Percentiles rank a stretch among this genome's conserved stretches.
Evolutionary conservation across 92 coral and sea anemone genomes (phyloP).

Genomic region (Phenganax stokvisi): DNA sequence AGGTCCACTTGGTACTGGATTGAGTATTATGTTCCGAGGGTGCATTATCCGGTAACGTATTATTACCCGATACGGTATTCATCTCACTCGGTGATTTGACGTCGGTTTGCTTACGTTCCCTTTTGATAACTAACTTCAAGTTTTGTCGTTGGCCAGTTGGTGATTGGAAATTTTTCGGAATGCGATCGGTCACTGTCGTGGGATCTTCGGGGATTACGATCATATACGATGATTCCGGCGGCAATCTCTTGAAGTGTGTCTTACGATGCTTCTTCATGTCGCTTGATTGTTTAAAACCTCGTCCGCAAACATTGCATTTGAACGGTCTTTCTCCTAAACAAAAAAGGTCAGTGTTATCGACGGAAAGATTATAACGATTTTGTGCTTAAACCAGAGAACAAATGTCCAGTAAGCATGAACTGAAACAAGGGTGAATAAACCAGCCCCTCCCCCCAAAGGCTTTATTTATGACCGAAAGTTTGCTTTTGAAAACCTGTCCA

Average conservation of each 20-base stretch:
- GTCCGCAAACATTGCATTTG: conserved; percentile 81
- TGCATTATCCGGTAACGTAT: neutral
- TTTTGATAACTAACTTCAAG: conserved; percentile 7
- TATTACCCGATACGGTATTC: neutral
- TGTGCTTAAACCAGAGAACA: too few relatives aligned
- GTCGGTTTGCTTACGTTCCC: conserved; percentile 3
- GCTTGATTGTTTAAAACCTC: conserved; percentile 96
- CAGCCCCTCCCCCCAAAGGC: too few relatives aligned
- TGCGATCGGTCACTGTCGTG: neutral
- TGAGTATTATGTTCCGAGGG: neutral
- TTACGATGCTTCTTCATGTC: conserved; percentile 93
- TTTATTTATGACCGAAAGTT: too few relatives aligned
- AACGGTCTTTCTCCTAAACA: conserved; percentile 85
- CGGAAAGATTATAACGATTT: neutral
- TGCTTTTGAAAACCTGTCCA: too few relatives aligned
- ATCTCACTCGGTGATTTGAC: neutral
- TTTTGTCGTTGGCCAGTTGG: neutral
- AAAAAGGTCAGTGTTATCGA: neutral
- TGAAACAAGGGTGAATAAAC: too few relatives aligned
- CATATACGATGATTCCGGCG: conserved; percentile 5
- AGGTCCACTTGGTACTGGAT: neutral
- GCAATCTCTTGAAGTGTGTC: conserved; percentile 63
- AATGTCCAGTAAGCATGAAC: too few relatives aligned
- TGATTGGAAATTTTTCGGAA: neutral
- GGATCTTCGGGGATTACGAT: conserved; percentile 18